Evolutionary conservation across 2,888 invertebrate genomes (phyloP), one percentile per base, ranked within the genome.

Genomic region (Crioceris asparagi): DNA sequence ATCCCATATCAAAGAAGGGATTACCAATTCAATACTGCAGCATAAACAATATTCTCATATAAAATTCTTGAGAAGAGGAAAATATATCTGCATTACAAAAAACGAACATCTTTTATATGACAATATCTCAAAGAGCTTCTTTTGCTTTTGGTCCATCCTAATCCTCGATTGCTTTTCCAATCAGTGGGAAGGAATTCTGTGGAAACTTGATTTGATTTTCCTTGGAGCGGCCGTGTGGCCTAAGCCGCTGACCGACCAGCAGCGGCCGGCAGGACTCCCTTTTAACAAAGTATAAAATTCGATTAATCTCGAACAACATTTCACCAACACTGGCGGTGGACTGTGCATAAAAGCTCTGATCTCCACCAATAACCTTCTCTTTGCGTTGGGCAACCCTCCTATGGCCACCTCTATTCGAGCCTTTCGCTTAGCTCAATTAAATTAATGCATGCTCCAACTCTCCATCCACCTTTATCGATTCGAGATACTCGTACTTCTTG

Each of bases 381-480:
- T 38, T 38, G 34, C 36, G 40, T 31, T 35, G 41, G 39, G 30
- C 30, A 38, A 17, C 35, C 39, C 35, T n/a, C n/a, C n/a, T n/a
- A n/a, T n/a, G n/a, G n/a, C n/a, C n/a, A n/a, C n/a, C n/a, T n/a
- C n/a, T n/a, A n/a, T n/a, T n/a, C n/a, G 32, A 52, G 52, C 51
- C 53, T 53, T 52, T 52, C 51, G 53, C 54, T 56, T 57, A 55
- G 55, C 55, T 55, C 57, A 57, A 57, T 57, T 57, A 56, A 56
- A 55, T 55, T 56, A 57, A 57, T 55, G 55, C 54, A 55, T 51
- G 51, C 49, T 53, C 46, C 51, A 55, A 52, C 50, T 53, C 49
- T 51, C 49, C 45, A 50, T 51, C 50, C 46, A 49, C 51, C 49
- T 53, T n/a, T n/a, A n/a, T n/a, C n/a, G n/a, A n/a, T n/a, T n/a